These are phyloP conservation scores for Tetramorium parvispinum DNA, from an alignment of 1,140 invertebrate species.

Conservation along the genomic window DNA sequence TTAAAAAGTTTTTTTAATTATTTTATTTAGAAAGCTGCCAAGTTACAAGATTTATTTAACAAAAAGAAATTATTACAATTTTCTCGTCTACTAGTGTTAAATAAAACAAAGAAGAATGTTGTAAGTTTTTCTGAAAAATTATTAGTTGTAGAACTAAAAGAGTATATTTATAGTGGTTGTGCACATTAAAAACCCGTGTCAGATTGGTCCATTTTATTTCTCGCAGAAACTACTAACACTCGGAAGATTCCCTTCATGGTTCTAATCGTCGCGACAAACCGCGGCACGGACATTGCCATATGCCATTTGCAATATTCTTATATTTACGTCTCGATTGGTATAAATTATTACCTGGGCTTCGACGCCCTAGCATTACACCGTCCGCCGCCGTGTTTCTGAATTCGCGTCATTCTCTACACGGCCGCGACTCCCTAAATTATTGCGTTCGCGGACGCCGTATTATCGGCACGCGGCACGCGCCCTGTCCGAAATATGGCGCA, in stretches of 20 bases:
- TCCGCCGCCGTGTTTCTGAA: constrained; percentile 50
- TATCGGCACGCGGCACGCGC: constrained; percentile 76
- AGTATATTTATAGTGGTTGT: not conserved
- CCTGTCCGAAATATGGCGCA: constrained; percentile 77
- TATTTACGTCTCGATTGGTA: constrained; percentile 46
- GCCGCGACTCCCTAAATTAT: constrained; percentile 54
- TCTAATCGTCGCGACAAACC: constrained; percentile 32
- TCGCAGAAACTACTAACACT: not conserved
- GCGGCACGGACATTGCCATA: constrained; percentile 19
- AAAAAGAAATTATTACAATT: too few species aligned
- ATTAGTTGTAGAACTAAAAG: not conserved
- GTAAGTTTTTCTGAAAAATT: not conserved
- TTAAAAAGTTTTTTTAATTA: too few species aligned
- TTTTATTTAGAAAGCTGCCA: too few species aligned
- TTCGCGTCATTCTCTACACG: constrained; percentile 37
- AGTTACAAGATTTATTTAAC: too few species aligned
- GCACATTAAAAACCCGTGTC: not conserved
- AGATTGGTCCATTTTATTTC: not conserved
- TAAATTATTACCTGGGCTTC: constrained; percentile 63
- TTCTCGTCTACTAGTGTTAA: too few species aligned
- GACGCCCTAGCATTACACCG: constrained; percentile 24
- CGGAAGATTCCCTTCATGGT: not conserved
- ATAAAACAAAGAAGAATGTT: not conserved
- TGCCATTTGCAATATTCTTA: constrained; percentile 4
- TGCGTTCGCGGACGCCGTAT: constrained; percentile 56